Conservation (phyloP, 2,113 vertebrate genomes). For the Furnarius figulus region DNA sequence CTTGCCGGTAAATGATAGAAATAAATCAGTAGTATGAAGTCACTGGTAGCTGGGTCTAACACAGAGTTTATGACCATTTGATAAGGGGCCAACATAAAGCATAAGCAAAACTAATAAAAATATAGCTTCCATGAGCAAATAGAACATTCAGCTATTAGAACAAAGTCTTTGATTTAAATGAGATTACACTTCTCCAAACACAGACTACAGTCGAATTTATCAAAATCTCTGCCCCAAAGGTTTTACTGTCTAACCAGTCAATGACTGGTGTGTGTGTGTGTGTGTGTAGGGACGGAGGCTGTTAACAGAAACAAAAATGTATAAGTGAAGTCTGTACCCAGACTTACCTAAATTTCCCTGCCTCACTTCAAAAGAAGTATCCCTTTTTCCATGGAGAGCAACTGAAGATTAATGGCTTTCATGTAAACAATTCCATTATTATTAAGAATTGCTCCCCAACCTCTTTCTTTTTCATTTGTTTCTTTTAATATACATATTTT, state of each 20-base stretch:
- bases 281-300: accelerated
- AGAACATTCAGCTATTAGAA: not conserved
- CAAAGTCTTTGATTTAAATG: not conserved
- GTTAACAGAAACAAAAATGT: not conserved
- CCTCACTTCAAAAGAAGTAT: not conserved
- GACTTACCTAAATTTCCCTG: not conserved
- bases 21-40: conserved; percentile 57
- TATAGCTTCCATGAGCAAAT: not conserved
- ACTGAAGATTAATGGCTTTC: not conserved
- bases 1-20: conserved; percentile 56
- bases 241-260: not conserved
- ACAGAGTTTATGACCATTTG: conserved; percentile 48
- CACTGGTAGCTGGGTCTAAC: conserved; percentile 43
- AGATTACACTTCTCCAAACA: conserved; percentile 4
- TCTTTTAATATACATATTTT: not conserved
- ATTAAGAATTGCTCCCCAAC: not conserved
- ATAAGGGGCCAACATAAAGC: conserved; percentile 38
- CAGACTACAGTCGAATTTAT: not conserved
- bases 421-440: not conserved
- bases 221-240: not conserved
- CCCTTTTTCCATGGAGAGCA: not conserved
- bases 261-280: accelerated
- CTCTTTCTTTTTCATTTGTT: not conserved
- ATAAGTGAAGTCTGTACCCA: not conserved
- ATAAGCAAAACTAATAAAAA: conserved; percentile 53